These are phyloP conservation scores for Hemistola chrysoprasaria DNA, from an alignment of 2,888 invertebrate genomes.

Conservation along the genomic window DNA sequence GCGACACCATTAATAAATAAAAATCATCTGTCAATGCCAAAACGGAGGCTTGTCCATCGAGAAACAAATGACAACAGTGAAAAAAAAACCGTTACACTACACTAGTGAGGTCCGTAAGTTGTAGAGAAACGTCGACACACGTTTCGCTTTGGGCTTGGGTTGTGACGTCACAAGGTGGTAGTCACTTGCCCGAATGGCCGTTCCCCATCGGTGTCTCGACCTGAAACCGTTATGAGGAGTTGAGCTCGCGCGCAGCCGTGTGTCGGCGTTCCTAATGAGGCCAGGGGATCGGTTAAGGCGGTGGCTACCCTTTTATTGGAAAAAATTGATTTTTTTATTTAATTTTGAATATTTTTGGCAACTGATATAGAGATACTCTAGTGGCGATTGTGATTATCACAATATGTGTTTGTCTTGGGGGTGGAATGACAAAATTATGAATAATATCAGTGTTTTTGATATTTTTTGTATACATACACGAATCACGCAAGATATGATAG, in stretches of 20 bases:
- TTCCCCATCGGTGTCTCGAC: constrained; percentile 67
- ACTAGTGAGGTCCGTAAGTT: constrained; percentile 78
- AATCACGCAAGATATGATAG: too few relatives aligned
- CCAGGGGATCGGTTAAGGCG: constrained; percentile 44
- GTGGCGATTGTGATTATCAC: too few relatives aligned
- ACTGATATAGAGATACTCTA: too few relatives aligned
- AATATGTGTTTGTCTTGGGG: too few relatives aligned
- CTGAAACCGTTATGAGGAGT: constrained; percentile 68
- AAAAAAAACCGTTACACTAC: constrained; percentile 61
- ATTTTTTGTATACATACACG: too few relatives aligned
- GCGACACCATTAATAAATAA: neutral
- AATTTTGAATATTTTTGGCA: too few relatives aligned
- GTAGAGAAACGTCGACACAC: constrained; percentile 81
- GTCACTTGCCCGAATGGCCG: constrained; percentile 72
- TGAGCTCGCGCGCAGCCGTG: constrained; percentile 70
- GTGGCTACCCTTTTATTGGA: constrained; percentile 25
- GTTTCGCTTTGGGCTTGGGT: constrained; percentile 48
- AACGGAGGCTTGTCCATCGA: constrained; percentile 11
- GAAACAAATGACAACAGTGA: constrained; percentile 23
- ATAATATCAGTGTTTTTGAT: too few relatives aligned
- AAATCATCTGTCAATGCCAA: neutral
- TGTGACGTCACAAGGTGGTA: constrained; percentile 29
- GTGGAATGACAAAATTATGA: too few relatives aligned
- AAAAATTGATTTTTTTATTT: neutral
- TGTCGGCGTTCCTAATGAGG: constrained; percentile 79